These are phyloP conservation scores for Andrena flavipes DNA, from an alignment of 2,888 invertebrate genomes.

Conservation along the genomic window DNA sequence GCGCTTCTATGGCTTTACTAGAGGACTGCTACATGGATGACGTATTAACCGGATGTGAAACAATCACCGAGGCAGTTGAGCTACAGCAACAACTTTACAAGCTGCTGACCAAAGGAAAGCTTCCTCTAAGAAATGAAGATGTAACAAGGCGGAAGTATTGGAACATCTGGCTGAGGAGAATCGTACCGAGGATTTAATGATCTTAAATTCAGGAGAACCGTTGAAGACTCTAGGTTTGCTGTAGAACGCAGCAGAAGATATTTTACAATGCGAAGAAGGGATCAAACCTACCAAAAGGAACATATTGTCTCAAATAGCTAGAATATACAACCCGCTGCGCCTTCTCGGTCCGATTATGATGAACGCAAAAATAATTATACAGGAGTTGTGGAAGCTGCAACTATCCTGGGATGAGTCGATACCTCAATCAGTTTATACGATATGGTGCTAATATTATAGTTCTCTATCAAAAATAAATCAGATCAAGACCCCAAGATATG, in stretches of 20 bases:
- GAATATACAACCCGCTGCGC: slow-evolving; percentile 8
- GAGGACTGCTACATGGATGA: neutral
- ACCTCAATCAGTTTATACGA: no score
- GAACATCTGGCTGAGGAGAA: neutral
- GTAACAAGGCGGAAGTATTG: neutral
- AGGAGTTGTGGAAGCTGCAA: slow-evolving; percentile 1
- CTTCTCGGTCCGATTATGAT: slow-evolving; percentile 1
- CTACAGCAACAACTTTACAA: neutral
- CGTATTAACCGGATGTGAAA: no score
- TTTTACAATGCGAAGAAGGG: neutral
- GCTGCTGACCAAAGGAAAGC: neutral
- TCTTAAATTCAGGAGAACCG: neutral
- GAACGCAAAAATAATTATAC: neutral
- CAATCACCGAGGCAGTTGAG: neutral
- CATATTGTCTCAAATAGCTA: neutral
- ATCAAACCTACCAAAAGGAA: neutral
- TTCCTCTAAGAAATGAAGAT: neutral
- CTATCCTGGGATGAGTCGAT: neutral
- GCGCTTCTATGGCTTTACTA: neutral
- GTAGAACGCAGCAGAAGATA: neutral
- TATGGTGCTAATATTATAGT: no score
- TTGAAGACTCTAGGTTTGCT: neutral
- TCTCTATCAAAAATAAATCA: no score
- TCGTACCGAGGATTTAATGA: neutral
- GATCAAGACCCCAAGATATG: no score